Percentiles rank a stretch among this genome's conserved stretches.
These are phyloP conservation scores for Lysandra bellargus DNA, from an alignment of 2,888 invertebrate genomes.

Conservation along the genomic window DNA sequence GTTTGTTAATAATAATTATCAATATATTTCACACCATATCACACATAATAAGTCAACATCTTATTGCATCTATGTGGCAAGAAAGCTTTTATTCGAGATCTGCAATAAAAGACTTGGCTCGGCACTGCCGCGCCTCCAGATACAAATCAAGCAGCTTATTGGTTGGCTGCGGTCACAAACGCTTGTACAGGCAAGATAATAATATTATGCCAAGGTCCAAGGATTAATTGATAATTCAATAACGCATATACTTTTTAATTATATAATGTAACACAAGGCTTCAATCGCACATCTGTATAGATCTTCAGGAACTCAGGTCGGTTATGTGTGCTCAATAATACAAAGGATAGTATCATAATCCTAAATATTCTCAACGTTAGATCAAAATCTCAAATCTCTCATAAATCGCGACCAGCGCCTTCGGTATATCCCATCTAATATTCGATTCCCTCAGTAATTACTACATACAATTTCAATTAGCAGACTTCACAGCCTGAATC, in stretches of 20 bases:
- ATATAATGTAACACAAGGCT: background rate
- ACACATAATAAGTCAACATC: background rate
- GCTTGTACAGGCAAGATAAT: constrained; percentile 28
- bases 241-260: background rate
- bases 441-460: constrained; percentile 40
- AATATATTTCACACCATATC: background rate
- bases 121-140: background rate
- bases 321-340: background rate
- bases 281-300: background rate
- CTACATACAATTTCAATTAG: constrained; percentile 34
- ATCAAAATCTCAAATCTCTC: constrained; percentile 44
- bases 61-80: constrained; percentile 3
- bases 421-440: constrained; percentile 38
- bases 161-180: constrained; percentile 52
- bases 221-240: background rate
- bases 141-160: constrained; percentile 64
- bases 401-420: constrained; percentile 64
- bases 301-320: background rate
- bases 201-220: background rate
- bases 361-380: background rate
- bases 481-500: constrained; percentile 60
- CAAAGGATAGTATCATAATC: background rate
- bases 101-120: background rate
- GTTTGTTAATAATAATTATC: background rate
- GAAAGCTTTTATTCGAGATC: constrained; percentile 7